phyloP scores from a whole-genome alignment of 2,888 invertebrate species.

The Flexamia atlantica region DNA sequence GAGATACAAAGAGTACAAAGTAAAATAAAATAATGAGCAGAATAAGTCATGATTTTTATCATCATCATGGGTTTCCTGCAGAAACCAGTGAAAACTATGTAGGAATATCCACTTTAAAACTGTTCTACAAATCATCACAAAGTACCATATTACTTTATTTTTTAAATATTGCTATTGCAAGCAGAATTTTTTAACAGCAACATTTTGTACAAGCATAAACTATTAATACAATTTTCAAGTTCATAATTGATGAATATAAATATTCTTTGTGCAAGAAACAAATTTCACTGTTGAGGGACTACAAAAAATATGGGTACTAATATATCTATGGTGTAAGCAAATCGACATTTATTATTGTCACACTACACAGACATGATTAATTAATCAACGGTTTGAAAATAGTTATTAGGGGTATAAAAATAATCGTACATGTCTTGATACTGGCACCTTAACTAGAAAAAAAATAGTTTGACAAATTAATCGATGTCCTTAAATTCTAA shows the following conservation, averaged over 20 bases:
- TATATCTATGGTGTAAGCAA: not conserved
- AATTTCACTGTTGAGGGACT: too few species aligned
- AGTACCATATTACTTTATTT: not conserved
- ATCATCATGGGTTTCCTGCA: too few species aligned
- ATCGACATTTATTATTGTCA: not conserved
- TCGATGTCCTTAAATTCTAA: not conserved
- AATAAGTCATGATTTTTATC: too few species aligned
- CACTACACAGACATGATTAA: not conserved
- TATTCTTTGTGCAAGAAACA: too few species aligned
- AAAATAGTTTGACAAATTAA: not conserved
- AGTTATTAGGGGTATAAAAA: not conserved
- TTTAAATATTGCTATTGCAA: constrained; percentile 4
- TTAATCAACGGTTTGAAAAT: not conserved
- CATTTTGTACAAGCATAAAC: not conserved
- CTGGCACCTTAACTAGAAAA: not conserved
- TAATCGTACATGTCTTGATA: not conserved
- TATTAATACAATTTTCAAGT: too few species aligned
- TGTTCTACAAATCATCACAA: constrained; percentile 12
- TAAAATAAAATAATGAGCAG: too few species aligned
- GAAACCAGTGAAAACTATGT: not conserved
- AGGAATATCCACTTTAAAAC: not conserved
- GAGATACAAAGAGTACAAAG: too few species aligned
- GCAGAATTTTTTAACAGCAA: not conserved
- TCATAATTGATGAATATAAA: too few species aligned
- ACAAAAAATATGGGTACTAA: not conserved